Evolutionary conservation across 2,888 invertebrate genomes (phyloP), one percentile per base, ranked within the genome.

Genomic region (Cryptus armator): DNA sequence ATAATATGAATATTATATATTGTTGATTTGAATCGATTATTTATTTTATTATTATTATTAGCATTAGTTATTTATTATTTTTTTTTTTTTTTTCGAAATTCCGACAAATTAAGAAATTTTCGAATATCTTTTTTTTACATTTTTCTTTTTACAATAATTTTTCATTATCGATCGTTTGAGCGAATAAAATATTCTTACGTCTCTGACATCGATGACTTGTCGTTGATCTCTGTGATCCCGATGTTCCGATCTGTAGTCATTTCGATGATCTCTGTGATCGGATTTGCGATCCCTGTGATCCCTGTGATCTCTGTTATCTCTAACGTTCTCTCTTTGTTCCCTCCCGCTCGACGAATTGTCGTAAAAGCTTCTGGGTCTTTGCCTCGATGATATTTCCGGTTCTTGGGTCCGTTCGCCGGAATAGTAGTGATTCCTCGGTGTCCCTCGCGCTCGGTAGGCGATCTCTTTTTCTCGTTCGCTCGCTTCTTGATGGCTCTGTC

Each of bases 281-380:
- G 12, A 10, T 14, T 29, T 32, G 29, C 29, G 62, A 62, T 62
- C 62, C 29, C 62, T 62, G 29, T 62, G 24, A 19, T 53, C 46
- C 51, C 56, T 53, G 10, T 74, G 79, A 66, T 84, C 76, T 59
- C 53, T 64, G 56, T 80, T 78, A 16, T 72, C 43, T 24, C 19
- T 51, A 10, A 32, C 43, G 64, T 90, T 85, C 79, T 91, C 92
- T 77, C 92, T 89, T 19, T 91, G 89, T 53, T 93, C 93, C 74
- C 92, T 89, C n/a, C 89, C 91, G 51, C 89, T 88, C n/a, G 91
- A 81, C 3, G 93, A 91, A 85, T 91, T 93, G 76, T 93, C 93
- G 88, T 93, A 93, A 86, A 93, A 93, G 88, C 93, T 93, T 83
- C 92, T 89, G 32, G 93, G 93, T 83, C 93, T 89, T 37, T 92